Evolutionary conservation across 1,140 invertebrate genomes (phyloP), one percentile per base, ranked within the genome.

Genomic region (Coptotermes formosanus): DNA sequence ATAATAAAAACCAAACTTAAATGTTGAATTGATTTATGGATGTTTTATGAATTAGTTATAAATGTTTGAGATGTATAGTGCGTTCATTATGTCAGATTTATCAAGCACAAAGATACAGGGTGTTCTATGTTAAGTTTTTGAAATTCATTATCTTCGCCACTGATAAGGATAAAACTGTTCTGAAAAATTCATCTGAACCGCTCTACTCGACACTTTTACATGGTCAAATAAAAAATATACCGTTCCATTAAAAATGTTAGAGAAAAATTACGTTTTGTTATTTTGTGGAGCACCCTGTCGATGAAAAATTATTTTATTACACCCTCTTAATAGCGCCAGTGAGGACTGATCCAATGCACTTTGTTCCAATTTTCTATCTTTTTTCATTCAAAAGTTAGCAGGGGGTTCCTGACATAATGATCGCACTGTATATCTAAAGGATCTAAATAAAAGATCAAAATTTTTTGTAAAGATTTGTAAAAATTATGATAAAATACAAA

Each of bases 1-100:
- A 82, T 87, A 81, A 82, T 87, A 44, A 84, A 84, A n/a, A 44
- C 45, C 43, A 25, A 52, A 32, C 45, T 84, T 84, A 32, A 16
- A 25, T 84, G 8, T 43, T 84, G 32, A 84, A 44, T 84, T 43
- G 38, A 32, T 30, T 82, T 32, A 32, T 9, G 81, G 9, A 9
- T 82, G 14, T 82, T 9, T 12, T 12, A 82, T 30, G 38, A 32
- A 43, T 30, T 43, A 9, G 9, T 43, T 32, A 43, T 82, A 43
- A 82, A 14, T 82, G 19, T 55, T 55, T 55, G 52, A 55, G 52
- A 55, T 55, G 52, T 55, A 55, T 19, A 55, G 52, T 55, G 52
- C 52, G 19, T 55, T 55, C 52, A 55, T 55, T 55, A 55, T 55
- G 52, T 55, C 52, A n/a, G n/a, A n/a, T n/a, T n/a, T n/a, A n/a